These are phyloP conservation scores for Leuciscus waleckii DNA, from an alignment of 2,797 vertebrate species.

Conservation along the genomic window DNA sequence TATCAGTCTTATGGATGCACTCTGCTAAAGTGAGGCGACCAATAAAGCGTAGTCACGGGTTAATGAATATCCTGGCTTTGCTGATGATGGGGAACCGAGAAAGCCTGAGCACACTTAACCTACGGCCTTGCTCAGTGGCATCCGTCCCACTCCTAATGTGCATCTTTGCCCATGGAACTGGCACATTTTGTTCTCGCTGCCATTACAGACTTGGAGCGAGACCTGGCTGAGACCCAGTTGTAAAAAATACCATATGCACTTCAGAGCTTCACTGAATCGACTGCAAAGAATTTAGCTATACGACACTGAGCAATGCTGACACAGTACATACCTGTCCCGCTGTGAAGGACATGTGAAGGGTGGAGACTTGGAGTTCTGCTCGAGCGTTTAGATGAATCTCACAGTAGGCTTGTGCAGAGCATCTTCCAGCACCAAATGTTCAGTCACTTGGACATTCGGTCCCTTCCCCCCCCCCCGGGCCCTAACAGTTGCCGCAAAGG, in stretches of 20 bases:
- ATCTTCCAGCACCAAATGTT: constrained; percentile 52
- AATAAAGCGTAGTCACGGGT: constrained; percentile 40
- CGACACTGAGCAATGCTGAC: constrained; percentile 31
- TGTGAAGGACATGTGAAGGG: constrained; percentile 32
- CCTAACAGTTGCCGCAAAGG: no score
- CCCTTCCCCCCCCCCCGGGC: neutral
- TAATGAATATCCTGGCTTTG: constrained; percentile 43
- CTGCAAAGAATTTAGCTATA: neutral
- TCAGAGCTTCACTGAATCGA: neutral
- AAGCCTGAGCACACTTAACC: constrained; percentile 28
- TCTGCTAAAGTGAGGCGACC: constrained; percentile 38
- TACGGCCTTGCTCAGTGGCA: constrained; percentile 11
- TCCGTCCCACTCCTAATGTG: constrained; percentile 35
- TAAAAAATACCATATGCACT: constrained; percentile 34
- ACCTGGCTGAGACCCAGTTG: constrained; percentile 19
- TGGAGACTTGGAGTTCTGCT: constrained; percentile 40
- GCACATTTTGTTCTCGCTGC: constrained; percentile 23
- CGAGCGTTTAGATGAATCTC: constrained; percentile 19
- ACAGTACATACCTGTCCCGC: constrained; percentile 2
- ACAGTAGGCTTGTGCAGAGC: constrained; percentile 29
- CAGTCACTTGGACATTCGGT: constrained; percentile 41
- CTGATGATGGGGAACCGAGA: constrained; percentile 16
- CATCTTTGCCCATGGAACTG: constrained; percentile 24
- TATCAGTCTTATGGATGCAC: constrained; percentile 43
- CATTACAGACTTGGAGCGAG: neutral